phyloP scores from a whole-genome alignment of 2,113 vertebrate genomes.

The Camelus dromedarius region DNA sequence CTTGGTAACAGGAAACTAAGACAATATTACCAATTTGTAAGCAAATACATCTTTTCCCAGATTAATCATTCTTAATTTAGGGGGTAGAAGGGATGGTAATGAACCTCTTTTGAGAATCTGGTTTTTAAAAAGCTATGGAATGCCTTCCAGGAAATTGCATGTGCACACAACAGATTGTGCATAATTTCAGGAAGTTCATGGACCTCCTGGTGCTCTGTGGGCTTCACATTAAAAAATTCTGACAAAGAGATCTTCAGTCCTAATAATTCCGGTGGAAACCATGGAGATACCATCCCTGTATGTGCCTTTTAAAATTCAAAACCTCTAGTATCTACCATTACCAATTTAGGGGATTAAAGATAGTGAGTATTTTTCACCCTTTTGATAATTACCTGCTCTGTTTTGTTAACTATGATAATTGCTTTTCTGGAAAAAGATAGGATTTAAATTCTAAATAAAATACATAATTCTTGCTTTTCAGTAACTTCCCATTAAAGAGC shows the following conservation, averaged over 20 bases:
- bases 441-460: conserved; percentile 29
- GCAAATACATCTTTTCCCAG: not conserved
- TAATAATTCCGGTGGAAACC: not conserved
- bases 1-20: conserved; percentile 39
- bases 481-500: not conserved
- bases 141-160: not conserved
- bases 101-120: not conserved
- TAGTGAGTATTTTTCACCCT: not conserved
- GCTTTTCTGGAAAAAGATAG: not conserved
- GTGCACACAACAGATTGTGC: not conserved
- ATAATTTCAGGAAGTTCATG: not conserved
- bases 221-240: not conserved
- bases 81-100: not conserved
- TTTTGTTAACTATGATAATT: not conserved
- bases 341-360: not conserved
- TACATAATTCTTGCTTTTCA: not conserved
- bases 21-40: conserved; percentile 30
- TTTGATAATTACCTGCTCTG: not conserved
- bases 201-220: not conserved
- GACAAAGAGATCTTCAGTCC: not conserved
- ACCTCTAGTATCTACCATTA: not conserved
- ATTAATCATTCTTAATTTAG: conserved; percentile 20
- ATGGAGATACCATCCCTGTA: not conserved
- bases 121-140: not conserved
- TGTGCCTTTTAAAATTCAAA: not conserved